phyloP scores from a whole-genome alignment of 2,113 vertebrate genomes.

The Casuarius casuarius region DNA sequence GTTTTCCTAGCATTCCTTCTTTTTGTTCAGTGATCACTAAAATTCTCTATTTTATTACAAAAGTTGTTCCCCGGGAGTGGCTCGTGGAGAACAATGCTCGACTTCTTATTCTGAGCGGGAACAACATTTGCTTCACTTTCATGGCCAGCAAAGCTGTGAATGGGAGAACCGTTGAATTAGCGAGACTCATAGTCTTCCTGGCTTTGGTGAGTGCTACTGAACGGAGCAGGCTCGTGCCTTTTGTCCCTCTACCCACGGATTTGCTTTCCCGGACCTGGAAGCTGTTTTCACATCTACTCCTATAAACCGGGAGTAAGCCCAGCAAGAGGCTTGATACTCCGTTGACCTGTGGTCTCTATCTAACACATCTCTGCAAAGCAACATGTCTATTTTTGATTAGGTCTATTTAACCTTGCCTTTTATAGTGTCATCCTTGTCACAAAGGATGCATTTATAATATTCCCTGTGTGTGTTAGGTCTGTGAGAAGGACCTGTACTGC shows the following conservation, averaged over 20 bases:
- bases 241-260: neutral
- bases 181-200: slow-evolving; percentile 85
- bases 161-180: slow-evolving; percentile 79
- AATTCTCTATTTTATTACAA: neutral
- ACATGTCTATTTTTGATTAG: neutral
- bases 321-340: neutral
- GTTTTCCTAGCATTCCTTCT: neutral
- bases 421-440: rapidly evolving
- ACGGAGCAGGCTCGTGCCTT: neutral
- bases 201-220: slow-evolving; percentile 82
- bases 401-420: neutral
- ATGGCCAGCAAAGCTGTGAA: slow-evolving; percentile 88
- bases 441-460: neutral
- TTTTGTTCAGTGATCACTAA: neutral
- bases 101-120: slow-evolving; percentile 88
- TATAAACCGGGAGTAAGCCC: neutral
- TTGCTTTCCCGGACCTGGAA: neutral
- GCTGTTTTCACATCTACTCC: neutral
- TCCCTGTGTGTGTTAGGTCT: slow-evolving; percentile 78
- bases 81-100: slow-evolving; percentile 88
- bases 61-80: slow-evolving; percentile 88
- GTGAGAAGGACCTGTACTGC: slow-evolving; percentile 90
- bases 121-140: slow-evolving; percentile 85
- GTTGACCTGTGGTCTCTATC: neutral
- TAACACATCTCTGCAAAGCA: neutral